Conservation (phyloP, 1,140 invertebrate genomes). For the Campodea augens region DNA sequence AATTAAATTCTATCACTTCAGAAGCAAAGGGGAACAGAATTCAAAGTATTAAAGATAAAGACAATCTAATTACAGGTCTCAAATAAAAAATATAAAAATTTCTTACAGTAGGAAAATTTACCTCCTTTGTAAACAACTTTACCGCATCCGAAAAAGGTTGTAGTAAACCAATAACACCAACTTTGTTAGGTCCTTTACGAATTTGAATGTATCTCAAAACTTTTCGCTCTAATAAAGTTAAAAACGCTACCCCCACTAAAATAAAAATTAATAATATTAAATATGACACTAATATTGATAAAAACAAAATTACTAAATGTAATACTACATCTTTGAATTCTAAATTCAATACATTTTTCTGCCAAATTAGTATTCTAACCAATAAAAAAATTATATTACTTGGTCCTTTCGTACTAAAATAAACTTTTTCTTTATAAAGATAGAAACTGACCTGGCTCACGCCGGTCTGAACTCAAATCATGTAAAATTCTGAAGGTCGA, state of each 20-base stretch:
- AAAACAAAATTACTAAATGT: slow-evolving; percentile 22
- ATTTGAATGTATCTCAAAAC: slow-evolving; percentile 43
- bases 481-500: no score
- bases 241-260: slow-evolving; percentile 39
- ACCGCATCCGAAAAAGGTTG: slow-evolving; percentile 44
- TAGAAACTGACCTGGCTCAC: no score
- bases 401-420: no score
- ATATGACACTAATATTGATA: slow-evolving; percentile 24
- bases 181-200: slow-evolving; percentile 47
- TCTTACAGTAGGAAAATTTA: slow-evolving; percentile 24
- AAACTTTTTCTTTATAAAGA: no score
- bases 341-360: no score
- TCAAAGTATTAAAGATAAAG: slow-evolving; percentile 32
- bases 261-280: slow-evolving; percentile 31
- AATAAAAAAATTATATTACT: no score
- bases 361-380: no score
- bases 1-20: slow-evolving; percentile 26
- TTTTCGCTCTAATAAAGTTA: slow-evolving; percentile 44
- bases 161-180: slow-evolving; percentile 34
- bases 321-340: no score
- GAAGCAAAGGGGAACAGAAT: slow-evolving; percentile 27
- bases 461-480: no score
- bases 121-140: slow-evolving; percentile 42
- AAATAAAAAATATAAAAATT: slow-evolving; percentile 34
- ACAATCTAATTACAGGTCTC: slow-evolving; percentile 33